Conservation (phyloP, 2,113 vertebrate genomes). For the Delphinapterus leucas region DNA sequence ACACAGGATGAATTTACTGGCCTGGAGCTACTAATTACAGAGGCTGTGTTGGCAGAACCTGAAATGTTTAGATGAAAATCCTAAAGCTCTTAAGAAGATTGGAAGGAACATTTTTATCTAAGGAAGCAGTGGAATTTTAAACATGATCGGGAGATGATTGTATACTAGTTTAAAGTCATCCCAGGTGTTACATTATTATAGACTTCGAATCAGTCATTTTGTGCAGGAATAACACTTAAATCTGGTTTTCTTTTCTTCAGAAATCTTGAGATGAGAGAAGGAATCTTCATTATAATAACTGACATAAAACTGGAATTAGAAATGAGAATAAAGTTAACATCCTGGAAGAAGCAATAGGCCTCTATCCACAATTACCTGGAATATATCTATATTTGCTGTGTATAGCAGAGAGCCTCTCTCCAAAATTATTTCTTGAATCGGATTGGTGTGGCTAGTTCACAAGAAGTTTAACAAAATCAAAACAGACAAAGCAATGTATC, state of each 20-base stretch:
- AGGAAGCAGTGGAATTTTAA: neutral
- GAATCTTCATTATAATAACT: neutral
- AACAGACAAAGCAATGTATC: neutral
- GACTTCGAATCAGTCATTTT: neutral
- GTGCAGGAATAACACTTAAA: neutral
- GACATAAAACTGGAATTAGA: slow-evolving; percentile 20
- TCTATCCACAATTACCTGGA: neutral
- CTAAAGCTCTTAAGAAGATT: neutral
- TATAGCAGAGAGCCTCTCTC: neutral
- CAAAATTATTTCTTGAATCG: neutral
- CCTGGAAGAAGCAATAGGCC: neutral
- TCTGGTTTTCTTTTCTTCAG: neutral
- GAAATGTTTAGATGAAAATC: neutral
- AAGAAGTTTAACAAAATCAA: neutral
- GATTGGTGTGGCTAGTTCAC: neutral
- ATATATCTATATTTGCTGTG: neutral
- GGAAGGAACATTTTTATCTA: neutral
- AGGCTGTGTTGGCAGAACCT: neutral
- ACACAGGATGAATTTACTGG: neutral
- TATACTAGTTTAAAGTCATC: neutral
- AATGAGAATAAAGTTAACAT: neutral
- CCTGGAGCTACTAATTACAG: neutral
- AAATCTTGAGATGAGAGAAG: neutral
- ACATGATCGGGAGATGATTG: neutral
- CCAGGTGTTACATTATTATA: neutral